Conservation (phyloP, 2,888 invertebrate genomes). For the Eilema sororculum region DNA sequence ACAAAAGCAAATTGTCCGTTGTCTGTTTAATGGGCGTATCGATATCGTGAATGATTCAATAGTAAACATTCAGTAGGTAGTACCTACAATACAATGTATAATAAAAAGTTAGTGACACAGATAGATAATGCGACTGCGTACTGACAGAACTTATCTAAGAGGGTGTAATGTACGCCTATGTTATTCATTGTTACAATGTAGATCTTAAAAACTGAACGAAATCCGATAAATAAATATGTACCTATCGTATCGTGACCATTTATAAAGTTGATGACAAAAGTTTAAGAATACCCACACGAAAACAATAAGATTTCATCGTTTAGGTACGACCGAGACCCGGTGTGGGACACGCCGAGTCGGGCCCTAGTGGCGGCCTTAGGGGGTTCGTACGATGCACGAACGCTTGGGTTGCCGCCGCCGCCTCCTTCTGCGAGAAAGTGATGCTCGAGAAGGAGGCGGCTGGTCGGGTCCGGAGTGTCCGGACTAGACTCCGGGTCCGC, state of each 20-base stretch:
- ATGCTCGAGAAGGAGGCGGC: too few relatives aligned
- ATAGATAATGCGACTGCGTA: constrained; percentile 6
- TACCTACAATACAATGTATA: too few relatives aligned
- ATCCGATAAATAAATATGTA: neutral
- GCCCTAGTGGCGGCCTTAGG: too few relatives aligned
- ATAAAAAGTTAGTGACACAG: constrained; percentile 14
- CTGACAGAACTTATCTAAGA: neutral
- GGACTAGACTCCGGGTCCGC: too few relatives aligned
- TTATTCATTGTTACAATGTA: neutral
- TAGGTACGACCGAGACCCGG: too few relatives aligned
- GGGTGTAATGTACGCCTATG: neutral
- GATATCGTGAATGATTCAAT: neutral
- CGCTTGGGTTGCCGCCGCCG: too few relatives aligned
- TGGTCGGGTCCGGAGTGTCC: too few relatives aligned
- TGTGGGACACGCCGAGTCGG: too few relatives aligned
- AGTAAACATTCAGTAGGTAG: neutral
- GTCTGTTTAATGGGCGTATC: constrained; percentile 5
- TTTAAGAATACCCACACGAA: neutral
- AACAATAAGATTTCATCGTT: too few relatives aligned
- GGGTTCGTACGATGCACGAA: too few relatives aligned
- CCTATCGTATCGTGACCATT: neutral
- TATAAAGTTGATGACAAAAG: neutral
- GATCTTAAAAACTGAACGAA: neutral
- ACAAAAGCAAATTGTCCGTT: constrained; percentile 8
- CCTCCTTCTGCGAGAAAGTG: too few relatives aligned